These are phyloP conservation scores for Hyperopisus bebe DNA, from an alignment of 2,113 vertebrate genomes.

Conservation along the genomic window DNA sequence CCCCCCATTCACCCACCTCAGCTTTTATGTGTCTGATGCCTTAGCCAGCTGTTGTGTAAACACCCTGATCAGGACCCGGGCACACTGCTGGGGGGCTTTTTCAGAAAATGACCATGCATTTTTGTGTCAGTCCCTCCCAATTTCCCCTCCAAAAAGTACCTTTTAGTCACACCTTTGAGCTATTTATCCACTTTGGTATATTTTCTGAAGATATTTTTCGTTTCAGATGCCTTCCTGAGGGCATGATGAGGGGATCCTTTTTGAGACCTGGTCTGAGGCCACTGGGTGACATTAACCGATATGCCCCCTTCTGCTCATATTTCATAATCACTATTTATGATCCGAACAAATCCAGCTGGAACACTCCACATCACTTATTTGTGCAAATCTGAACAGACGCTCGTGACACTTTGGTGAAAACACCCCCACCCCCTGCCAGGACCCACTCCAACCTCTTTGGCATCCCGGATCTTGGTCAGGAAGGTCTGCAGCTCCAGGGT, in stretches of 20 bases:
- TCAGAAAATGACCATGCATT: background rate
- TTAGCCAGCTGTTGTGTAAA: background rate
- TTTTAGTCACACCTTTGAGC: background rate
- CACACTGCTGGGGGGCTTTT: background rate
- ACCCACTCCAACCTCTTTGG: slow-evolving; percentile 71
- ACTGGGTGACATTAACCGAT: background rate
- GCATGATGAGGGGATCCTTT: background rate
- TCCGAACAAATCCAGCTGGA: background rate
- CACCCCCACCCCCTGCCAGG: background rate
- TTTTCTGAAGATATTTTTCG: background rate
- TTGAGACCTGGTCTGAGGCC: background rate
- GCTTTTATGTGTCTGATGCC: background rate
- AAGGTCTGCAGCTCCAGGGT: slow-evolving; percentile 89
- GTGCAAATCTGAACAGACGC: background rate
- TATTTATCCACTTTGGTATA: background rate
- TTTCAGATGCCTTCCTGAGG: background rate
- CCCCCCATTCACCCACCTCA: background rate
- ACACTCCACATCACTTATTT: background rate
- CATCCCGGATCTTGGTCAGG: slow-evolving; percentile 77
- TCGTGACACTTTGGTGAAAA: background rate
- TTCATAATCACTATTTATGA: background rate
- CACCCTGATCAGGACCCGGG: background rate
- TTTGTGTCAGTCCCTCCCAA: background rate
- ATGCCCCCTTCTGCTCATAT: background rate
- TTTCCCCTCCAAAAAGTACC: background rate